Conservation (phyloP, 1,140 invertebrate species). For the Macrobrachium nipponense region DNA sequence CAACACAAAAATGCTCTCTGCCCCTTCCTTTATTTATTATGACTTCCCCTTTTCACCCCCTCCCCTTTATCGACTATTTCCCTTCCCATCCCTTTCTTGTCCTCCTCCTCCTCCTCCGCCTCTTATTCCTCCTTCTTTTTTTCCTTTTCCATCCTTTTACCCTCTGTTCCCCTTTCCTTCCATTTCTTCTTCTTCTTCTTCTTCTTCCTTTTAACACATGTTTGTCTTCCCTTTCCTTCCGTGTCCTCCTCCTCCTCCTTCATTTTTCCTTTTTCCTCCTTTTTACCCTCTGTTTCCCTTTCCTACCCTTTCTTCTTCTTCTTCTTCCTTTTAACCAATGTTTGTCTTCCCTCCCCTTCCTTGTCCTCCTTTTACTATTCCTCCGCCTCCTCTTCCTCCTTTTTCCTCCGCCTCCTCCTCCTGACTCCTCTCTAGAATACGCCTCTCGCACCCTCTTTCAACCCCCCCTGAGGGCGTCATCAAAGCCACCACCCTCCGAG, state of each 20-base stretch:
- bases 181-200: not conserved
- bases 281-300: too few species aligned
- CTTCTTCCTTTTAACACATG: not conserved
- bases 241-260: not conserved
- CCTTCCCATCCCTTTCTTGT: not conserved
- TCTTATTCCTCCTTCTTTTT: not conserved
- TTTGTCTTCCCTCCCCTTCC: not conserved
- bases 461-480: not conserved
- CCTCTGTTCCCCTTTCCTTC: not conserved
- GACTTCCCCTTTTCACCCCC: not conserved
- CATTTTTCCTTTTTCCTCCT: too few species aligned
- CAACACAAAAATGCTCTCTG: too few species aligned
- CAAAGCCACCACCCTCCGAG: conserved; percentile 39
- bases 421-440: not conserved
- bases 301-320: not conserved
- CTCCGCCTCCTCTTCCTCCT: not conserved
- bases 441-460: not conserved
- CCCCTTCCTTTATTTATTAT: not conserved
- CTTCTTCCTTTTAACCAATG: not conserved
- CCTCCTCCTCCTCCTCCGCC: not conserved
- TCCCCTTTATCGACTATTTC: not conserved
- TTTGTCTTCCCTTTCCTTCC: too few species aligned
- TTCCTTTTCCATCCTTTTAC: too few species aligned
- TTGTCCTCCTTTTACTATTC: not conserved
- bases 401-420: too few species aligned